Evolutionary conservation across 2,113 vertebrate species (phyloP), one percentile per base, ranked within the genome.

Genomic region (Erythrocebus patas): DNA sequence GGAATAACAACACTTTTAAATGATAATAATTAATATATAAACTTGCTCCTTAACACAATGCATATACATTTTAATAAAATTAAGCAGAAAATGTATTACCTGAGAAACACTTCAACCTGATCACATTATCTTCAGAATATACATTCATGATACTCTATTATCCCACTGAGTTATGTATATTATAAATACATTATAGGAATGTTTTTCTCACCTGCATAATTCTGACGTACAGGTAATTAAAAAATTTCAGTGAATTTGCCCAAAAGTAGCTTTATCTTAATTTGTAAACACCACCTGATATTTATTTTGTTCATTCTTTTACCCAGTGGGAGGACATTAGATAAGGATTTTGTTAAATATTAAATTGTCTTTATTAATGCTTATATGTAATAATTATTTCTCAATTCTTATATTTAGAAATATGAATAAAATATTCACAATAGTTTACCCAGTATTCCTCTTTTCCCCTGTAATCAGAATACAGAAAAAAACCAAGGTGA

Each of bases 331-430:
- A 76, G 8, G 12, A 80, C 32, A 25, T 40, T 73, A 18, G 11
- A 61, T 83, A 8, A 70, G 38, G 27, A 32, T 91, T 93, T 87
- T 43, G 30, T 27, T 84, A 94, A 83, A 91, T 81, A 79, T 55
- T 76, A 93, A 40, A 75, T 86, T 84, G 93, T 95, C 23, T 66
- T 87, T 85, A 76, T 93, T 79, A 88, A 92, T 50, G 8, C 23
- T 88, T 79, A 40, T 50, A 80, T 85, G 16, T 57, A 76, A 88
- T 78, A 92, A 87, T 93, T 83, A 75, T 43, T 81, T 96, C 43
- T 61, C 14, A 96, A 55, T 91, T 93, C 61, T 91, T 88, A 72
- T 9, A 2, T 80, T 95, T 95, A 81, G 89, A 93, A 96, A 94
- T 66, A 25, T 38, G 75, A 70, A 75, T 83, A 81, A 94, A 91